Evolutionary conservation across 2,113 vertebrate genomes (phyloP), one percentile per base, ranked within the genome.

Genomic region (Oncorhynchus clarkii): DNA sequence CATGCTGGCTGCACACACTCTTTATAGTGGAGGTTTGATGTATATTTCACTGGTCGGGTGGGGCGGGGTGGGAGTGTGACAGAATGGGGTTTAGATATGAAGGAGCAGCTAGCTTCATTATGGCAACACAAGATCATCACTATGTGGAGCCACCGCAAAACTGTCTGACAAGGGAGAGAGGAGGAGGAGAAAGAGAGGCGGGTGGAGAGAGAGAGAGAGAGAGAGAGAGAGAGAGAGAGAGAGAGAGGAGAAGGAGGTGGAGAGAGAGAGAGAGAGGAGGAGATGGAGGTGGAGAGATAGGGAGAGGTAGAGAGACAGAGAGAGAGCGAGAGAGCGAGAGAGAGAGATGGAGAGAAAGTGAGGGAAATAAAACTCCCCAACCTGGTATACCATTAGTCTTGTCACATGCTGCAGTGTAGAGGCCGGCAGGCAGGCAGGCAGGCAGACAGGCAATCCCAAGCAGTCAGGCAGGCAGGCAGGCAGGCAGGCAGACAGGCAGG

Each of bases 1-100:
- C 86, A 90, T 83, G 87, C 89, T 90, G 92, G 86, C 85, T 91
- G 92, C 92, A 91, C 93, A 89, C 82, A 89, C 85, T 89, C 88
- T 93, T 93, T 92, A 92, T 90, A 79, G 86, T 29, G 67, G 57
- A 2, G 64, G 65, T 88, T 81, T 93, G 93, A 94, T 78, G 34
- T 81, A 78, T 91, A 89, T 90, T 93, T 92, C 87, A 91, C 86
- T 73, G 77, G 82, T 80, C 79, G 68, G 88, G 82, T 65, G 80
- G 91, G 71, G 12, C 27, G 11, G 65, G 74, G 83, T 82, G 76
- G 82, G 81, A 77, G 70, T 89, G 71, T 95, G 95, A 95, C 95
- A 96, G 95, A 96, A 96, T 95, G 91, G 87, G 94, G 95, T 89
- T 95, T 94, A 91, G 82, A 89, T 69, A 0, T 84, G 83, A 92